Evolutionary conservation across 1,140 invertebrate genomes (phyloP), one percentile per base, ranked within the genome.

Genomic region (Tyrophagus putrescentiae): DNA sequence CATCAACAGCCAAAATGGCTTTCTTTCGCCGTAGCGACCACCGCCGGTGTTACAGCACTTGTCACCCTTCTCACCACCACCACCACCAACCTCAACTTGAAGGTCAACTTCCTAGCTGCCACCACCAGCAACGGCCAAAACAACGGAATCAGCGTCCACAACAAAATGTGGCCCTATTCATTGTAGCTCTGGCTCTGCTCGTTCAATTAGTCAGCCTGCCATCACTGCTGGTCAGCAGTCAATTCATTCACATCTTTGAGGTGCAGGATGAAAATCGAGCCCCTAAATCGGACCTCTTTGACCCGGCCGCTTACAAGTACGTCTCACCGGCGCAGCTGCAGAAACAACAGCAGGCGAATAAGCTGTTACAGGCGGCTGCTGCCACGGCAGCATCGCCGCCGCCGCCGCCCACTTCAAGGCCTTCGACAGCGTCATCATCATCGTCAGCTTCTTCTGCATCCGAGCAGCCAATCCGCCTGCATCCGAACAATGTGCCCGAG

Each of bases 161-260:
- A 13, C 45, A 48, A 25, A 21, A 29, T 13, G 13, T 39, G 36
- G 36, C 36, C 36, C 36, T 39, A 39, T 21, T 48, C 23, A 7
- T 48, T 21, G 7, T 48, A 7, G 7, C 21, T 7, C 31, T 7
- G 13, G 21, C 18, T 7, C 45, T 48, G 31, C 18, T 48, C 7
- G 13, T 48, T 25, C 7, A 13, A 7, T 13, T 48, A 25, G 7
- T 21, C 21, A 9, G 18, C 45, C 7, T 31, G 32, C n/a, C n/a
- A n/a, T n/a, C n/a, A n/a, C n/a, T n/a, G n/a, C n/a, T n/a, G n/a
- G 28, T 54, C 32, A 13, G 21, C 21, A 48, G 44, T 32, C 60
- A 61, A 57, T 61, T 59, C 45, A 48, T 58, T 9, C 44, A 45
- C 28, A 61, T 44, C 18, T 61, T 59, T 60, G 60, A 61, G 33